Base-by-base conservation (phyloP, 2,888 invertebrate species). In the Aromia moschata region DNA sequence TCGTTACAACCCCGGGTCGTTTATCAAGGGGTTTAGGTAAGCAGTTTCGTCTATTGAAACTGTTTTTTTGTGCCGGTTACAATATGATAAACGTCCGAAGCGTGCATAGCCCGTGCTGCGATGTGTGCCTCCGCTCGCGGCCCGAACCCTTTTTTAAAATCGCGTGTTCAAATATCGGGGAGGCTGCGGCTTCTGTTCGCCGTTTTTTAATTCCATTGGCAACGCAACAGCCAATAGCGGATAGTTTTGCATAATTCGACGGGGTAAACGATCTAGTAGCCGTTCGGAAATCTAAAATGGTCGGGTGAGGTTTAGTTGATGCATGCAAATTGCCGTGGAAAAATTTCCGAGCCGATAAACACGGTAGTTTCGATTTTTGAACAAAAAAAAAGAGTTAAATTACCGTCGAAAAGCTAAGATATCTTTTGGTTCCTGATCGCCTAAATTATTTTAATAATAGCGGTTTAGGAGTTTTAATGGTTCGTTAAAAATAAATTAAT, bases 81-180 rank as follows among this genome's bases (percentile, higher is more conserved):
- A 36, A 67, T 67, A 72, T 73, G 74, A 74, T 71, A 73, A 75
- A 74, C 71, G 74, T 70, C 65, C 54, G 62, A 74, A 76, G 75
- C 72, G 77, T 77, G 77, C 73, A 70, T 60, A 62, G 68, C 76
- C 73, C 75, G 76, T 76, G 77, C 73, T 70, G 70, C 72, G 69
- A 71, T 70, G n/a, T 74, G 60, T 70, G 64, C 73, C 71, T 70
- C 69, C 68, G 65, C 67, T 70, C 65, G 67, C 66, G 56, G 61
- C 52, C 61, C 52, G 64, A 64, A 65, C 65, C 71, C 71, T 70
- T 70, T 73, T 72, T 68, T 68, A 61, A 68, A 70, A 71, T 73
- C 74, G 74, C 74, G 75, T 75, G 76, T 71, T 74, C 72, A 72
- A 74, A 74, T 70, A 74, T 63, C 56, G 58, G 62, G 58, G 62